Evolutionary conservation across 2,113 vertebrate species (phyloP).

Genomic region (Thalassarche chlororhynchos): DNA sequence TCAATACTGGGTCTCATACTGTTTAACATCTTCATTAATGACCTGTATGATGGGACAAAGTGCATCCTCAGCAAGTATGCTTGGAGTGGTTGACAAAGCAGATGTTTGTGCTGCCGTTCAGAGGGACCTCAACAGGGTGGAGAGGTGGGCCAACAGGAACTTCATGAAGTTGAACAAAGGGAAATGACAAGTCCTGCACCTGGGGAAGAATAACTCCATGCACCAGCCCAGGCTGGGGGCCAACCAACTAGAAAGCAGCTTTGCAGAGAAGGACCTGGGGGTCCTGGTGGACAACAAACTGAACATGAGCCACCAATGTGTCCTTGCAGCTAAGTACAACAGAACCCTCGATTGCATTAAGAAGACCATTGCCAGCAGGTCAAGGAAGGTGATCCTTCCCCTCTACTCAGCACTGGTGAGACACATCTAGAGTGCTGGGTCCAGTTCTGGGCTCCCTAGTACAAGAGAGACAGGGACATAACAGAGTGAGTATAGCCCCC

Average conservation of each 20-base stretch:
- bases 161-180: not conserved
- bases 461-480: not conserved
- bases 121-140: not conserved
- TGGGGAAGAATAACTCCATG: not conserved
- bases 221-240: not conserved
- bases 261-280: not conserved
- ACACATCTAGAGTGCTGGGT: not conserved
- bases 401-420: not conserved
- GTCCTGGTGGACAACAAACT: not conserved
- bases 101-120: not conserved
- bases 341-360: not conserved
- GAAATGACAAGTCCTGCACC: not conserved
- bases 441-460: not conserved
- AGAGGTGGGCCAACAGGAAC: not conserved
- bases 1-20: not conserved
- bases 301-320: not conserved
- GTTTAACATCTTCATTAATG: not conserved
- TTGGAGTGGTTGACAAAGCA: not conserved
- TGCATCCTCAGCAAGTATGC: not conserved
- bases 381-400: not conserved
- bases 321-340: not conserved
- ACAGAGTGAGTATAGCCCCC: not conserved
- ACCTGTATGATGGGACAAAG: not conserved
- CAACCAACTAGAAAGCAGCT: not conserved
- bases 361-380: not conserved